A percentile compares a stretch with the other conserved stretches of the same genome.
Evolutionary conservation across 2,113 vertebrate genomes (phyloP).

Genomic region (Xenopus laevis): DNA sequence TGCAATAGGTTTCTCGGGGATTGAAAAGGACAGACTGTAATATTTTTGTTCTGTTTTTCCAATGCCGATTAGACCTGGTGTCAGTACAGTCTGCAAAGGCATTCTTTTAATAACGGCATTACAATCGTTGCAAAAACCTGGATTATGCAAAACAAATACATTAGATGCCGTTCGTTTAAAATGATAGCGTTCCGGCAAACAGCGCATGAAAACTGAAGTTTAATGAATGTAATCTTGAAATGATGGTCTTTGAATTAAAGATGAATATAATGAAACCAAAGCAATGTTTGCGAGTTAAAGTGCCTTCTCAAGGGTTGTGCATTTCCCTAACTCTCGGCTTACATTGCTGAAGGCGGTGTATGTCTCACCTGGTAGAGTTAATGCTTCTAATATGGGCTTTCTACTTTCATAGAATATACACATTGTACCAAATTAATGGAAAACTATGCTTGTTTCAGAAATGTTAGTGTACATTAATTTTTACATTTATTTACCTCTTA

Average conservation of each 20-base stretch:
- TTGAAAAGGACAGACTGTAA: no score
- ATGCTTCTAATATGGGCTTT: conserved; percentile 11
- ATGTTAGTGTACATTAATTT: conserved; percentile 17
- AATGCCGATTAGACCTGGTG: conserved; percentile 57
- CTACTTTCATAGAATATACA: conserved; percentile 14
- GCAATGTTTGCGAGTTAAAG: not conserved
- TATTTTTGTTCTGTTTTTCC: conserved; percentile 43
- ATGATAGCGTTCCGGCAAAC: conserved; percentile 50
- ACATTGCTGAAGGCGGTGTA: conserved; percentile 9
- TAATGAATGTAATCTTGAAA: conserved; percentile 47
- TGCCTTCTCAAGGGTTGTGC: conserved; percentile 33
- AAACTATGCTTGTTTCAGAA: conserved; percentile 22
- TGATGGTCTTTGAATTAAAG: conserved; percentile 40
- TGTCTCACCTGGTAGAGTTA: conserved; percentile 26
- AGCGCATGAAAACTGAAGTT: conserved; percentile 49
- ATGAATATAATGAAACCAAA: conserved; percentile 48
- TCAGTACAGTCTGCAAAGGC: conserved; percentile 68
- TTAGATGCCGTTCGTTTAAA: conserved; percentile 49
- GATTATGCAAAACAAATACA: conserved; percentile 35
- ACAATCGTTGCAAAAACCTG: conserved; percentile 46
- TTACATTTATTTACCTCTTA: conserved; percentile 30
- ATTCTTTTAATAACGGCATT: conserved; percentile 58
- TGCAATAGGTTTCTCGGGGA: no score
- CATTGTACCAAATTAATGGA: conserved; percentile 5
- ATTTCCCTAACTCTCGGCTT: conserved; percentile 6